These are phyloP conservation scores for Coluber constrictor DNA, from an alignment of 2,797 vertebrate genomes.

Conservation along the genomic window DNA sequence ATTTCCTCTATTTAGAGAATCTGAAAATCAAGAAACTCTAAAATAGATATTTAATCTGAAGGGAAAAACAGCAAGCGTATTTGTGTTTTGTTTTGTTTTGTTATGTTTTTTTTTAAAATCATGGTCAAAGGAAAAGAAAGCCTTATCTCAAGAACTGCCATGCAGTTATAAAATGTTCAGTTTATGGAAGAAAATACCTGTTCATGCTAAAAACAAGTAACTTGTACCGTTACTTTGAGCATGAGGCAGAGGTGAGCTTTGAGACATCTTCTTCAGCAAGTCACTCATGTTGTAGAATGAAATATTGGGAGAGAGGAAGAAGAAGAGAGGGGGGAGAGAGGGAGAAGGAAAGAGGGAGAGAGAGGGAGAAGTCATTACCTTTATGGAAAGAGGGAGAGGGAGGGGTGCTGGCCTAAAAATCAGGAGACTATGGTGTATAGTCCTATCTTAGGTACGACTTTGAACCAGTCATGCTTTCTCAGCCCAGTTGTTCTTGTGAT, in stretches of 20 bases:
- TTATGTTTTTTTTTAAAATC: background rate
- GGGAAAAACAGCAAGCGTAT: background rate
- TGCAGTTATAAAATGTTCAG: background rate
- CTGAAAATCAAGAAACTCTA: background rate
- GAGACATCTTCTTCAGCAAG: background rate
- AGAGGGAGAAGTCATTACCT: no score
- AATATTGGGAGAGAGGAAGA: background rate
- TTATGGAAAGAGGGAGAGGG: no score
- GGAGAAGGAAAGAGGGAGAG: no score
- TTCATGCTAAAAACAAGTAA: background rate
- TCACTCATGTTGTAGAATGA: background rate
- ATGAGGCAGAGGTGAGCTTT: background rate
- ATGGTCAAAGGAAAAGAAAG: background rate
- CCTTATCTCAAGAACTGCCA: background rate
- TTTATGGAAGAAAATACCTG: background rate
- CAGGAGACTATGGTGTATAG: no score
- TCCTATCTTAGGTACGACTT: no score
- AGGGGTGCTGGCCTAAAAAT: no score
- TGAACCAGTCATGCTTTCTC: no score
- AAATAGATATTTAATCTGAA: background rate
- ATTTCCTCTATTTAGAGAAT: background rate
- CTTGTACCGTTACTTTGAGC: background rate
- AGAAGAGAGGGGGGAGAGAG: no score
- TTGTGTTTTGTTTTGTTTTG: background rate
- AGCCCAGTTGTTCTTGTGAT: no score